Evolutionary conservation across 2,888 invertebrate genomes (phyloP).

Genomic region (Dendrolimus houi): DNA sequence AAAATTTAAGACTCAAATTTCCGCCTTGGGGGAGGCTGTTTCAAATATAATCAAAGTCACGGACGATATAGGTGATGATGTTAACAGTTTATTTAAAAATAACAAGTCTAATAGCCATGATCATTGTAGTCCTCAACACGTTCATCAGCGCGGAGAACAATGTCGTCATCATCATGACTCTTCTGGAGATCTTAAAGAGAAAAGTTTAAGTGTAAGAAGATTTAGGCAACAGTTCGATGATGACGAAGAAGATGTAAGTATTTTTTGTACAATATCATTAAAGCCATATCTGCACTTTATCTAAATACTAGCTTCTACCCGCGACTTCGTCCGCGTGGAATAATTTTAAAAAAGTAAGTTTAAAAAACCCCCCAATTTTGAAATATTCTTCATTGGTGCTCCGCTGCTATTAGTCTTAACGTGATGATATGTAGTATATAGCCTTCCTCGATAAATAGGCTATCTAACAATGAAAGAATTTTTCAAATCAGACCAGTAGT

Average conservation of each 20-base stretch:
- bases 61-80: constrained; percentile 71
- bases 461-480: no score
- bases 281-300: background rate
- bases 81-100: constrained; percentile 49
- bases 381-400: no score
- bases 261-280: background rate
- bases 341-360: no score
- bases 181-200: background rate
- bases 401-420: no score
- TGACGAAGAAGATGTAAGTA: constrained; percentile 48
- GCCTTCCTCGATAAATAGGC: no score
- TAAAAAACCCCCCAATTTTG: no score
- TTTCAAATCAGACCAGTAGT: no score
- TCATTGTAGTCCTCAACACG: constrained; percentile 15
- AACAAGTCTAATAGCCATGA: background rate
- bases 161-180: background rate
- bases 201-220: background rate
- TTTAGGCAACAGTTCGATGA: constrained; percentile 19
- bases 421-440: no score
- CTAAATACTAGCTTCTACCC: no score
- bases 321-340: no score
- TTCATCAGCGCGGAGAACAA: background rate
- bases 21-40: constrained; percentile 73
- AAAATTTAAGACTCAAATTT: constrained; percentile 74
- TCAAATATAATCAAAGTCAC: constrained; percentile 74